Conservation (phyloP, 2,888 invertebrate species). For the Eristalinus sepulchralis region DNA sequence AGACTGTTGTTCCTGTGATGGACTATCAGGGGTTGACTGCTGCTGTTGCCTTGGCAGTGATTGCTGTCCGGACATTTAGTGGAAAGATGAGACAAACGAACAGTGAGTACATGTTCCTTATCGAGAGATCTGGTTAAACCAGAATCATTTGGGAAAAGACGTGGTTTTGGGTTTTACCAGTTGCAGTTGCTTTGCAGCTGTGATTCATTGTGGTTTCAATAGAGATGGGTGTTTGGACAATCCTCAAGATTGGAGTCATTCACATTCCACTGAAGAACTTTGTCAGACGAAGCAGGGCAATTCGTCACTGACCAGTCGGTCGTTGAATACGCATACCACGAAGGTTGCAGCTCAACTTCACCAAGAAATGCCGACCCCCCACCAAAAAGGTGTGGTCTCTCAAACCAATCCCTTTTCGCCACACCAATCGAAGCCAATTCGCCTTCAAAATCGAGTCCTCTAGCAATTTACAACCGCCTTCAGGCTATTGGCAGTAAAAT, state of each 20-base stretch:
- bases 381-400: not conserved
- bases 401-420: not conserved
- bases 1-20: not conserved
- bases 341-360: not conserved
- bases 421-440: not conserved
- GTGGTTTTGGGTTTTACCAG: not conserved
- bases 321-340: no score
- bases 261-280: no score
- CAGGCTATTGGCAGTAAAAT: conserved; percentile 1
- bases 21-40: not conserved
- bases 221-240: no score
- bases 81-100: not conserved
- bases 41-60: not conserved
- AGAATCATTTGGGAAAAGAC: not conserved
- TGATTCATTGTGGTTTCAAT: not conserved
- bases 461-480: not conserved
- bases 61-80: not conserved
- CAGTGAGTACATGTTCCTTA: not conserved
- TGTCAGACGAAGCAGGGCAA: no score
- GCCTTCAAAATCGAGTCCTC: not conserved
- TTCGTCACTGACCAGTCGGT: no score
- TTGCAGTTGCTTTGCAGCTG: not conserved
- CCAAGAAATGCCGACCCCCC: not conserved
- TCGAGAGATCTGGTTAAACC: not conserved
- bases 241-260: no score